phyloP scores from a whole-genome alignment of 2,113 vertebrate species.

The Apteryx mantelli region DNA sequence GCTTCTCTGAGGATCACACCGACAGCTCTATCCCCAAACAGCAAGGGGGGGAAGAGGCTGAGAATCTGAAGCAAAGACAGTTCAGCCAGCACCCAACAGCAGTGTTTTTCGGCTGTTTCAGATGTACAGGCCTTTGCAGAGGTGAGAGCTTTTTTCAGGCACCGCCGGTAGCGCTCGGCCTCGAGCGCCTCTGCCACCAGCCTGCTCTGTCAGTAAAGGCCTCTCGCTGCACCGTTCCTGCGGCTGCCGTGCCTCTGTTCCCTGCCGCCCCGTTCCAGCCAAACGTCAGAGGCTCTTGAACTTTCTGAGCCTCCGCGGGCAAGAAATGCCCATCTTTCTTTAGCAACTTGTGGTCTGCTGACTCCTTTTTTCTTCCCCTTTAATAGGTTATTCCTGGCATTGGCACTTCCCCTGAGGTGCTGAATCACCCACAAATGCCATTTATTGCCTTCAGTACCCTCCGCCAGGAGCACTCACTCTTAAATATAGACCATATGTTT shows the following conservation, averaged over 20 bases:
- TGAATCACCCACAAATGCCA: not conserved
- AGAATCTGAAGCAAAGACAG: not conserved
- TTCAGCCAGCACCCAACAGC: not conserved
- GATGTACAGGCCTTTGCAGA: not conserved
- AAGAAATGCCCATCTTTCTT: not conserved
- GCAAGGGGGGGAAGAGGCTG: not conserved
- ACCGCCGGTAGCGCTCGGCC: rapidly evolving
- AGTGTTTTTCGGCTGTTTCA: rapidly evolving
- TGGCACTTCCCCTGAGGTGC: not conserved
- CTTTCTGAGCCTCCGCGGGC: not conserved
- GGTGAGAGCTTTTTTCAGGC: not conserved
- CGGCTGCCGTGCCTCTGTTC: rapidly evolving
- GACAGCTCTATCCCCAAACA: not conserved
- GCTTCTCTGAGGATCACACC: rapidly evolving
- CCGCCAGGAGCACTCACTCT: not conserved
- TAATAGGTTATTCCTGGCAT: not conserved
- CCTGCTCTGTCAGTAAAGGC: rapidly evolving
- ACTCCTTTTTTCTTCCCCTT: not conserved
- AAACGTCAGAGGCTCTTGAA: rapidly evolving
- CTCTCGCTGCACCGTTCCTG: not conserved
- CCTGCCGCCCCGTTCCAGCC: not conserved
- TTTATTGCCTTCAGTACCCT: not conserved
- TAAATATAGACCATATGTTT: not conserved
- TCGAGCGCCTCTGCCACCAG: rapidly evolving
- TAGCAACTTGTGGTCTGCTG: not conserved